phyloP scores from a whole-genome alignment of 1,140 invertebrate genomes.

The Dysdera silvatica region DNA sequence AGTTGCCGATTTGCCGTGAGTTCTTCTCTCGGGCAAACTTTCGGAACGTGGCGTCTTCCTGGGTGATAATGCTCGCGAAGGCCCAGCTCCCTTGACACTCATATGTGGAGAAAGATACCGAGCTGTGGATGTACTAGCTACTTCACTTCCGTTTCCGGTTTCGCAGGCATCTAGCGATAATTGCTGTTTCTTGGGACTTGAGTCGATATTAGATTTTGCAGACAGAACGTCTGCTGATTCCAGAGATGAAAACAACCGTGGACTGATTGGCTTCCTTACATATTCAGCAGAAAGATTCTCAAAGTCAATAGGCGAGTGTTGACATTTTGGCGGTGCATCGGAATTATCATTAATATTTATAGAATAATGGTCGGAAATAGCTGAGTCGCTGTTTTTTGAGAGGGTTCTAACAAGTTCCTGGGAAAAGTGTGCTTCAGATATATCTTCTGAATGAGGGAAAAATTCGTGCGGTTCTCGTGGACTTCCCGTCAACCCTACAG shows the following conservation, averaged over 20 bases:
- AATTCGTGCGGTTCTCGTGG: too few relatives aligned
- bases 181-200: conserved; percentile 16
- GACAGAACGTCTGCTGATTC: conserved; percentile 14
- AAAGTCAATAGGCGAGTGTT: too few relatives aligned
- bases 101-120: too few relatives aligned
- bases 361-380: too few relatives aligned
- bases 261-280: too few relatives aligned
- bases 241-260: conserved; percentile 11
- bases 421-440: background rate
- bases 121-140: background rate
- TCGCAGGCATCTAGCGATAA: background rate
- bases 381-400: too few relatives aligned
- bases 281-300: too few relatives aligned
- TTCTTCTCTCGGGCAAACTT: conserved; percentile 19
- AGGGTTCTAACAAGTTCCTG: too few relatives aligned
- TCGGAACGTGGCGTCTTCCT: conserved; percentile 23
- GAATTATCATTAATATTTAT: too few relatives aligned
- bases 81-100: too few relatives aligned
- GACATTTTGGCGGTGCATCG: too few relatives aligned
- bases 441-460: background rate
- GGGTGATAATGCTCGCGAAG: conserved; percentile 13
- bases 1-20: conserved; percentile 10
- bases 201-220: background rate
- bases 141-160: background rate
- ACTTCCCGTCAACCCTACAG: conserved; percentile 1